A percentile compares a stretch with the other conserved stretches of the same genome.
These are phyloP conservation scores for Pogonomyrmex californicus DNA, from an alignment of 1,140 invertebrate genomes.

Conservation along the genomic window DNA sequence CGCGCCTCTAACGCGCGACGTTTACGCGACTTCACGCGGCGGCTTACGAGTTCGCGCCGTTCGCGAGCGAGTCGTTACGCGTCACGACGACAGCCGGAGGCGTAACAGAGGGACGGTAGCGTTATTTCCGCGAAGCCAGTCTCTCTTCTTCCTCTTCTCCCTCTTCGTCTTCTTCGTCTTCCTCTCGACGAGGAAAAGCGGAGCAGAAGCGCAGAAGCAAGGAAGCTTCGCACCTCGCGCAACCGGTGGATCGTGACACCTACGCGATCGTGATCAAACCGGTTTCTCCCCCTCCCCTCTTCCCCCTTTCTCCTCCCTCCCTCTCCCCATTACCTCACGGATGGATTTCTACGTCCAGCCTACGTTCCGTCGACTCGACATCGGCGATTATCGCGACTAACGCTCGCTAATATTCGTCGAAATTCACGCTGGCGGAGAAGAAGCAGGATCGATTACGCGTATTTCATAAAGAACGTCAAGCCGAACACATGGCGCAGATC, in stretches of 20 bases:
- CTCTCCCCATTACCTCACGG: background rate
- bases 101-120: constrained; percentile 32
- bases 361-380: background rate
- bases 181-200: constrained; percentile 17
- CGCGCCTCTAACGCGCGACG: background rate
- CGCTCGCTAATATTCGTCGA: background rate
- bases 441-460: no score
- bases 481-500: background rate
- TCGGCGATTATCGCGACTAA: constrained; percentile 28
- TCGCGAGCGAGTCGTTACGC: constrained; percentile 33
- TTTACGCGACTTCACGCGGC: background rate
- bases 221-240: background rate
- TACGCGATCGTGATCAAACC: constrained; percentile 58
- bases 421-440: background rate
- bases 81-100: constrained; percentile 6
- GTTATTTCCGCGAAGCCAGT: constrained; percentile 53
- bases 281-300: constrained; percentile 28
- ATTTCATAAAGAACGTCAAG: background rate
- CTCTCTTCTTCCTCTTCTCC: background rate
- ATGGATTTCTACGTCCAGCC: background rate
- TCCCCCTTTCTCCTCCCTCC: constrained; percentile 24
- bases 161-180: background rate
- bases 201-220: background rate
- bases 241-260: constrained; percentile 41
- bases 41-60: background rate